These are phyloP conservation scores for Dicranocentrus wangi DNA, from an alignment of 2,888 invertebrate genomes.

Conservation along the genomic window DNA sequence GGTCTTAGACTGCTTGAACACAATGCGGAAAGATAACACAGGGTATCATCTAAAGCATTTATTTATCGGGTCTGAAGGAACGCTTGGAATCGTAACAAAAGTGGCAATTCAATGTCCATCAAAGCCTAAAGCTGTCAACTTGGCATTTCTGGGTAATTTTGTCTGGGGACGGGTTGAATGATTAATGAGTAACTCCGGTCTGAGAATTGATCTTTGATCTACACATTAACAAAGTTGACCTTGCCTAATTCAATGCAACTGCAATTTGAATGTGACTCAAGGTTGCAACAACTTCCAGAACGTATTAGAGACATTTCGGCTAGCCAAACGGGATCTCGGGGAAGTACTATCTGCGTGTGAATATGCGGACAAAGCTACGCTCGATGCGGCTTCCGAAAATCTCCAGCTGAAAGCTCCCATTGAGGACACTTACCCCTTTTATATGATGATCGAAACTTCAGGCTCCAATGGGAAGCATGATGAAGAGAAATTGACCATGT, in stretches of 20 bases:
- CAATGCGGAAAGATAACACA: slow-evolving; percentile 96
- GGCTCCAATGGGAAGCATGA: slow-evolving; percentile 91
- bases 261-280: slow-evolving; percentile 73
- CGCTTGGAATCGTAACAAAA: slow-evolving; percentile 94
- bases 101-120: slow-evolving; percentile 92
- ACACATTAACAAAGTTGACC: background rate
- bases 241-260: background rate
- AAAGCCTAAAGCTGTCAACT: slow-evolving; percentile 85
- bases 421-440: slow-evolving; percentile 79
- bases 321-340: slow-evolving; percentile 84
- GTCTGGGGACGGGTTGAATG: too few species aligned
- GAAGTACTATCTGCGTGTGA: slow-evolving; percentile 97
- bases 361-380: slow-evolving; percentile 86
- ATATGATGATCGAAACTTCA: slow-evolving; percentile 89
- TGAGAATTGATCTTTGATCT: background rate
- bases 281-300: slow-evolving; percentile 86
- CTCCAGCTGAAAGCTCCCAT: slow-evolving; percentile 78
- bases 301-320: slow-evolving; percentile 83
- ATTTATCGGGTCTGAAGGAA: slow-evolving; percentile 98
- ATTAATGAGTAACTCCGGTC: background rate
- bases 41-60: slow-evolving; percentile 97
- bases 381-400: slow-evolving; percentile 81
- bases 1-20: slow-evolving; percentile 87
- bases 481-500: slow-evolving; percentile 86
- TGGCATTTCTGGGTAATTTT: slow-evolving; percentile 91